Evolutionary conservation across 2,113 vertebrate species (phyloP).

Genomic region (Chunga burmeisteri): DNA sequence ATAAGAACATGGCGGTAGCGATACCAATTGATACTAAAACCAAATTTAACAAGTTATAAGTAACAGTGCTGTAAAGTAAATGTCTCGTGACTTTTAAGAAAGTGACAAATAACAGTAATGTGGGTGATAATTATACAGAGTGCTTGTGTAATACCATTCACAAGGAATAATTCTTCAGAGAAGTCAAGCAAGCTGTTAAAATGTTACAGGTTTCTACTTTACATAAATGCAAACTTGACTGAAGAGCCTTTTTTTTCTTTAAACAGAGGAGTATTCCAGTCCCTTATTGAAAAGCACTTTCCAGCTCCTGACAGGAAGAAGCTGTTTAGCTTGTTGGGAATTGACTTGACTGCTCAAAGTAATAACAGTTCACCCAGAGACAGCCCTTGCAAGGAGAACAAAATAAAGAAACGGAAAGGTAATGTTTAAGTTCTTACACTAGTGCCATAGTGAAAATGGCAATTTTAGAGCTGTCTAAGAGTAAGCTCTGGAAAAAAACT

Average conservation of each 20-base stretch:
- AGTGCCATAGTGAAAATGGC: background rate
- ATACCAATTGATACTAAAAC: background rate
- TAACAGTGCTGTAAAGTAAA: background rate
- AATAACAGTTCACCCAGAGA: slow-evolving; percentile 87
- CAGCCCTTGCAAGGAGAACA: slow-evolving; percentile 82
- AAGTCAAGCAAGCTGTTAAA: background rate
- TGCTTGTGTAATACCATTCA: background rate
- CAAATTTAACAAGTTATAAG: background rate
- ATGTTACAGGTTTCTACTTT: background rate
- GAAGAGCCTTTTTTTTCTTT: background rate
- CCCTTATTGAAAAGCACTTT: slow-evolving; percentile 97
- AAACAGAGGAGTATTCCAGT: slow-evolving; percentile 93
- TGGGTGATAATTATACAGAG: background rate
- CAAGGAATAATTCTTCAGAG: background rate
- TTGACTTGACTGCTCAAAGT: slow-evolving; percentile 88
- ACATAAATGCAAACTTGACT: background rate
- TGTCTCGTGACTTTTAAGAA: background rate
- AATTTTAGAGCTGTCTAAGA: background rate
- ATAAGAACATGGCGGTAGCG: background rate
- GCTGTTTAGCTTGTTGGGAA: slow-evolving; percentile 93
- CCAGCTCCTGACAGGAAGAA: slow-evolving; percentile 97
- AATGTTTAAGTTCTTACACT: background rate
- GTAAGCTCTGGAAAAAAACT: background rate
- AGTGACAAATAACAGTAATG: background rate
- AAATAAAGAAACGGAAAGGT: slow-evolving; percentile 96